These are phyloP conservation scores for Tachina grossa DNA, from an alignment of 2,888 invertebrate genomes.

Conservation along the genomic window DNA sequence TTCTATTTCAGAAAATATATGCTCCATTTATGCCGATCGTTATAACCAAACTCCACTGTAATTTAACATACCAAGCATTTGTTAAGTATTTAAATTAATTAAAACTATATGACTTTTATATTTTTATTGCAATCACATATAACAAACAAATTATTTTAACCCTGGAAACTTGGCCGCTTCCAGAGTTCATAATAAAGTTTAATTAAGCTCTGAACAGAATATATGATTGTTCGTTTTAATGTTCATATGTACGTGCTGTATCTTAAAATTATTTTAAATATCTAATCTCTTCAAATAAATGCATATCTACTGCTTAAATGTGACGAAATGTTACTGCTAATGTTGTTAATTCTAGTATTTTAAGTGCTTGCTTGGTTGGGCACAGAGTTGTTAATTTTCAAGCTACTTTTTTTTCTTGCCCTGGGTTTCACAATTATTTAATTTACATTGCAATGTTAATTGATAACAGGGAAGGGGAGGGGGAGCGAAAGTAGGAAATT, in stretches of 20 bases:
- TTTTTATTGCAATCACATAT: too few relatives aligned
- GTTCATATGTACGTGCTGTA: constrained; percentile 14
- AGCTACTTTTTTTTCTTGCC: constrained; percentile 3
- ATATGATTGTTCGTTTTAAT: neutral
- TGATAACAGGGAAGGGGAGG: constrained; percentile 22
- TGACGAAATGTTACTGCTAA: constrained; percentile 3
- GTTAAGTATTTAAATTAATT: too few relatives aligned
- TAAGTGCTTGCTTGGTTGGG: neutral
- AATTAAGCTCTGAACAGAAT: neutral
- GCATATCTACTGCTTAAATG: neutral
- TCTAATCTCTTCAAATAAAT: constrained; percentile 38
- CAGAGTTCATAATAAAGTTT: too few relatives aligned
- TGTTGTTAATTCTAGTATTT: constrained; percentile 35
- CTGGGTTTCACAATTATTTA: constrained; percentile 62
- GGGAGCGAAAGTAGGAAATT: constrained; percentile 20
- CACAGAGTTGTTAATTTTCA: constrained; percentile 26
- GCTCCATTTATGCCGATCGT: too few relatives aligned
- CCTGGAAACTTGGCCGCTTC: too few relatives aligned
- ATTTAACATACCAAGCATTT: too few relatives aligned
- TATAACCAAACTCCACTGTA: too few relatives aligned
- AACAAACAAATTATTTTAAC: too few relatives aligned
- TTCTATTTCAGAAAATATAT: too few relatives aligned
- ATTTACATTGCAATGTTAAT: constrained; percentile 70
- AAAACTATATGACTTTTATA: too few relatives aligned
- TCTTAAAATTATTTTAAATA: constrained; percentile 28